Conservation (phyloP, 2,888 invertebrate genomes). For the Tolmerus cingulatus region DNA sequence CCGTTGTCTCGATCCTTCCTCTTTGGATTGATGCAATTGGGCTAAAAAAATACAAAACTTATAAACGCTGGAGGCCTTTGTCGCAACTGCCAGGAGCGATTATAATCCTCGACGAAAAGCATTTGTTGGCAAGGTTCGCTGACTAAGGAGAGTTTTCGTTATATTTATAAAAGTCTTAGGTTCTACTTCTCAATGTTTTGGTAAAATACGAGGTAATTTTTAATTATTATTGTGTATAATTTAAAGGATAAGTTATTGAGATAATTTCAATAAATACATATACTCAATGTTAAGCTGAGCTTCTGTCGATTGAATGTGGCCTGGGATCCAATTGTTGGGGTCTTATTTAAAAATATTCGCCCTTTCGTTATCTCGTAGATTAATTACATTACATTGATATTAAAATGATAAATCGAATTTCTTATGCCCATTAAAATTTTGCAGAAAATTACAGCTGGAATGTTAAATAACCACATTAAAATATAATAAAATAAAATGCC, state of each 20-base stretch:
- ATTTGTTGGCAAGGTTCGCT: background rate
- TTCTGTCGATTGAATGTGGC: background rate
- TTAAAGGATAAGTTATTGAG: background rate
- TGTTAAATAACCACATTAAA: no score
- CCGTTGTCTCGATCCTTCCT: background rate
- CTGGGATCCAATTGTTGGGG: background rate
- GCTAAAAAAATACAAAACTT: background rate
- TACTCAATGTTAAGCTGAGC: background rate
- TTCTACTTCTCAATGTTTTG: background rate
- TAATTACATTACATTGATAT: no score
- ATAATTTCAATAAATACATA: background rate
- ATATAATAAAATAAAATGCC: no score
- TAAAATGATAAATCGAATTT: no score
- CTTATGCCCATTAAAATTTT: no score
- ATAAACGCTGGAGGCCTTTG: background rate
- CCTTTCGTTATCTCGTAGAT: no score
- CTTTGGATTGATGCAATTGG: background rate
- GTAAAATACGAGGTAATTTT: slow-evolving; percentile 1
- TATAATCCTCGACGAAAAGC: background rate
- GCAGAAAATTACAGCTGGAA: no score
- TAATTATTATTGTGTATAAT: background rate
- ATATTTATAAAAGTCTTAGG: background rate
- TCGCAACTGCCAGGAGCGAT: background rate
- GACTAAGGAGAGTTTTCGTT: background rate
- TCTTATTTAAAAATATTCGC: background rate